Evolutionary conservation across 2,113 vertebrate species (phyloP).

Genomic region (Physeter macrocephalus): DNA sequence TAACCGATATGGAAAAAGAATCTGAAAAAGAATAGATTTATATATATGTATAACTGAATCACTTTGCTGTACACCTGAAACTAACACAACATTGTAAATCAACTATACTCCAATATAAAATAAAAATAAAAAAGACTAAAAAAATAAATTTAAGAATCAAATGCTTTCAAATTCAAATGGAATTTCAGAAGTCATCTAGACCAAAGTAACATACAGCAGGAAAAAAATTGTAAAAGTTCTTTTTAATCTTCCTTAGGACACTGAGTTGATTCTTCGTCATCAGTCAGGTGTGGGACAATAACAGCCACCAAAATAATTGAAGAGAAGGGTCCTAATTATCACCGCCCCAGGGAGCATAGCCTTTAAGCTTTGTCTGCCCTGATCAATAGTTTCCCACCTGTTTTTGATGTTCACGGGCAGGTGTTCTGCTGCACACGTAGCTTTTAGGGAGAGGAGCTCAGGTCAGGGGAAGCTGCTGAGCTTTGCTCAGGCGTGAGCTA

Average conservation of each 20-base stretch:
- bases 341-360: neutral
- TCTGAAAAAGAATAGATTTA: neutral
- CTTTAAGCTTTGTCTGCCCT: neutral
- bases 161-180: neutral
- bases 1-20: neutral
- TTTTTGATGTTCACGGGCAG: neutral
- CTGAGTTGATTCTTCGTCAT: neutral
- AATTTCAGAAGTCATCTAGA: neutral
- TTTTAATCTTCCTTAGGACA: neutral
- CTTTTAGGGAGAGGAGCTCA: neutral
- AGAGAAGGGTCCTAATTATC: neutral
- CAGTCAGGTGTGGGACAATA: neutral
- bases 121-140: neutral
- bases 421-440: accelerated
- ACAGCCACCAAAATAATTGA: neutral
- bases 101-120: neutral
- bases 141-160: neutral
- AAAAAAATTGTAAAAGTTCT: neutral
- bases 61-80: neutral
- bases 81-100: neutral
- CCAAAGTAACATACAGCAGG: neutral
- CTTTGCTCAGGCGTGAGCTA: neutral
- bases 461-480: neutral
- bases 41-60: neutral
- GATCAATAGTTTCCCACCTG: neutral